A percentile compares a stretch with the other conserved stretches of the same genome.
Conservation (phyloP, 2,113 vertebrate species). For the Pluvianellus socialis region DNA sequence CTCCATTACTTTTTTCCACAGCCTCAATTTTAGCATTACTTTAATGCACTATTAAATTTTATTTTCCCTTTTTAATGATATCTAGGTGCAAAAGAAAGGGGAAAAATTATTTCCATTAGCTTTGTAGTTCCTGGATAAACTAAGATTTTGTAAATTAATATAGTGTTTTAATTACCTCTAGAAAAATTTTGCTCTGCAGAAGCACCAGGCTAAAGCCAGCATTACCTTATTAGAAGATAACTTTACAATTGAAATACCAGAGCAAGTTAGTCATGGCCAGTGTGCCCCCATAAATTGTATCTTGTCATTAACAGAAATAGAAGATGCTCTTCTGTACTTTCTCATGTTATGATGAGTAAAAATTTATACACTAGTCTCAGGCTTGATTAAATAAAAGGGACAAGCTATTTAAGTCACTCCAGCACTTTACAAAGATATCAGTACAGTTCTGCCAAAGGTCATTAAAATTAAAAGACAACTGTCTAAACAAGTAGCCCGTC, state of each 20-base stretch:
- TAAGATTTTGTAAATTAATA: background rate
- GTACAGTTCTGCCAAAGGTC: constrained; percentile 40
- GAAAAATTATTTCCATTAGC: constrained; percentile 5
- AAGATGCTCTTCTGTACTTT: background rate
- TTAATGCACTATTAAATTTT: constrained; percentile 62
- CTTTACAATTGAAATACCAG: background rate
- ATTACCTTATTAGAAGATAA: constrained; percentile 9
- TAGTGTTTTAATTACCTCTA: background rate
- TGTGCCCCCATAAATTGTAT: background rate
- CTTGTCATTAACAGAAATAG: background rate
- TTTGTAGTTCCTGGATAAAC: background rate
- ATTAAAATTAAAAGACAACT: constrained; percentile 54
- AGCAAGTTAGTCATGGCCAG: background rate
- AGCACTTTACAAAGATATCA: background rate
- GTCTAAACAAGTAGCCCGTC: constrained; percentile 45
- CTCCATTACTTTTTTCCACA: constrained; percentile 51
- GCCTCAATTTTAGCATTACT: constrained; percentile 50
- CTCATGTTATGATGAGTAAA: constrained; percentile 7
- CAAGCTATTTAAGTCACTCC: background rate
- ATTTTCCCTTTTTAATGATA: constrained; percentile 56
- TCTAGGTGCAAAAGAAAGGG: constrained; percentile 9
- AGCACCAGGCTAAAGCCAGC: background rate
- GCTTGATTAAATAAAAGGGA: constrained; percentile 33
- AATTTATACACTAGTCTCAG: background rate
- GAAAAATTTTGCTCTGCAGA: background rate